Evolutionary conservation across 2,113 vertebrate species (phyloP), one percentile per base, ranked within the genome.

Genomic region (Xenus cinereus): DNA sequence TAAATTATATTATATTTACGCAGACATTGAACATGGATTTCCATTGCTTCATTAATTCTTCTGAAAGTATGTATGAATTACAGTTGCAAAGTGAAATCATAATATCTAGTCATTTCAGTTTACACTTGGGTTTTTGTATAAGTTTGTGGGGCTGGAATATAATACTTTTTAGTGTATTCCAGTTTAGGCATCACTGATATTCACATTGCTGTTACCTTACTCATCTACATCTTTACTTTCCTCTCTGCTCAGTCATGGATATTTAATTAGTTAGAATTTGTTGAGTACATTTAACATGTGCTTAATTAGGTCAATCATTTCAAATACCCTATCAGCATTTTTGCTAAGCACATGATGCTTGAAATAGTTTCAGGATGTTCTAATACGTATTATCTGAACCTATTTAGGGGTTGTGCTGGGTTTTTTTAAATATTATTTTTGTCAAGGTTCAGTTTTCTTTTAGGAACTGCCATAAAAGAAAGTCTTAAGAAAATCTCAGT

Each of bases 311-410:
- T 91, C 91, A 78, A 75, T 94, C 37, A 28, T 89, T 96, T 64
- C 27, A 77, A 69, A 84, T 90, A 92, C 30, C 35, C 12, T 64
- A 15, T 54, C 64, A 60, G 82, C 48, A 60, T 62, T 90, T 95
- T 66, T 93, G 33, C 76, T 50, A 39, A 30, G 39, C 7, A 90
- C 51, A 85, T 22, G 53, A 59, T 79, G 8, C 89, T 94, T 91
- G 68, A 95, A 91, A 84, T 76, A 96, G 60, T 96, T 89, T 54
- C 87, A 23, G 46, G 74, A 82, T 95, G 81, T 95, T 96, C 71
- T 95, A 87, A 94, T 83, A 84, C 21, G n/a, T 88, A 89, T 96
- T 96, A 96, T 83, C 64, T 94, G 7, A 18, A 94, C 78, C 50
- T 66, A 18, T 81, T 68, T 57, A 50, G 51, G 14, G 50, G 17